Base-by-base conservation (phyloP, 1,140 invertebrate species). In the Meloidogyne chitwoodi region DNA sequence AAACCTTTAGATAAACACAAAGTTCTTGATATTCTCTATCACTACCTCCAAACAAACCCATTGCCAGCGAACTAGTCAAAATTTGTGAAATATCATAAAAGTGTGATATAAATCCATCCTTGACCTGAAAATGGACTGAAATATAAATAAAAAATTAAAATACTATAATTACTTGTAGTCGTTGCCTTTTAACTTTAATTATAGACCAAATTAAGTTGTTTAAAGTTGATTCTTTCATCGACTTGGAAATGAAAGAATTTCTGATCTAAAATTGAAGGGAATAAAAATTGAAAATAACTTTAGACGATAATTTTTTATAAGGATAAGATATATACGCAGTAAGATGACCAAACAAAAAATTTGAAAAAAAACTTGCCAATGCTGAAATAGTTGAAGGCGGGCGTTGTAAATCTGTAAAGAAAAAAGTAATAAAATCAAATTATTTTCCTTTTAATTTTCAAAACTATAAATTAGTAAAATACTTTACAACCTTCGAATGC, bases 11-110 rank as follows among this genome's bases (percentile, higher is more conserved):
- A 27, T 80, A 76, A 5, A 75, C 26, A 29, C 81, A 82, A 0
- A 83, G 67, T 8, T 82, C 83, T 24, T 78, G 56, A 56, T 82
- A 84, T 64, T 75, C 79, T 44, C 82, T 73, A 24, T 63, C 48
- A 27, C 68, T 66, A 24, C 79, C 83, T 10, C 81, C 81, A 22
- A 82, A 26, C 11, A 84, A 26, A 24, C 83, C 81, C 67, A 84
- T 77, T 11, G 79, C 80, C n/a, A 82, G 27, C 5, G 74, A 31
- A 12, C 69, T 31, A 34, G 79, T 75, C 27, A 82, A 38, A 19
- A 84, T 80, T 66, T 75, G 75, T 29, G 81, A 83, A 48, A 82
- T 81, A 62, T 82, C 81, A 41, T 82, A 82, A 27, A 82, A 82
- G 24, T 81, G 81, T 26, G 80, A 70, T 68, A 82, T 74, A 41